Evolutionary conservation across 2,888 invertebrate genomes (phyloP).

Genomic region (Napeogenes sylphis): DNA sequence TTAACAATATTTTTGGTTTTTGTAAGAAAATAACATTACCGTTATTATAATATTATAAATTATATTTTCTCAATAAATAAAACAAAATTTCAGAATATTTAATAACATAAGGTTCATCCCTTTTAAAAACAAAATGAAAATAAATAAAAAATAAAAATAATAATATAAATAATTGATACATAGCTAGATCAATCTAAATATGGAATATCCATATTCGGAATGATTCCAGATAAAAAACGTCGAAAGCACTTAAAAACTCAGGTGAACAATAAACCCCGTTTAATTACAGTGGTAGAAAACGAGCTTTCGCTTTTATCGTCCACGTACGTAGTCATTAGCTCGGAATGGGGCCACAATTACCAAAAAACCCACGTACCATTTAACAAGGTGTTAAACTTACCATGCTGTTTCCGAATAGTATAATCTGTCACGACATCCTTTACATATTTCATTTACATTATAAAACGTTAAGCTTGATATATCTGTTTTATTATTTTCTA

Average conservation of each 20-base stretch:
- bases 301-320: conserved; percentile 66
- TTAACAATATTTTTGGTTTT: too few species aligned
- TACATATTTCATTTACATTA: conserved; percentile 13
- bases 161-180: too few species aligned
- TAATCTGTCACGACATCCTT: conserved; percentile 53
- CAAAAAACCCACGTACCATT: conserved; percentile 66
- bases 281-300: conserved; percentile 60
- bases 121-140: too few species aligned
- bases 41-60: too few species aligned
- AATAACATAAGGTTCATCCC: too few species aligned
- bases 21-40: too few species aligned
- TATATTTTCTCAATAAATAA: too few species aligned
- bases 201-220: conserved; percentile 24
- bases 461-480: neutral
- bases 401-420: conserved; percentile 55
- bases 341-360: conserved; percentile 71
- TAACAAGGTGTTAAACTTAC: conserved; percentile 73
- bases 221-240: conserved; percentile 16
- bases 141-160: too few species aligned
- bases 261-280: conserved; percentile 59
- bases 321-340: conserved; percentile 64
- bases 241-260: conserved; percentile 43
- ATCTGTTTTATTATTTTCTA: neutral
- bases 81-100: too few species aligned
- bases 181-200: too few species aligned